Evolutionary conservation across 1,140 invertebrate species (phyloP).

Genomic region (Aphis gossypii): DNA sequence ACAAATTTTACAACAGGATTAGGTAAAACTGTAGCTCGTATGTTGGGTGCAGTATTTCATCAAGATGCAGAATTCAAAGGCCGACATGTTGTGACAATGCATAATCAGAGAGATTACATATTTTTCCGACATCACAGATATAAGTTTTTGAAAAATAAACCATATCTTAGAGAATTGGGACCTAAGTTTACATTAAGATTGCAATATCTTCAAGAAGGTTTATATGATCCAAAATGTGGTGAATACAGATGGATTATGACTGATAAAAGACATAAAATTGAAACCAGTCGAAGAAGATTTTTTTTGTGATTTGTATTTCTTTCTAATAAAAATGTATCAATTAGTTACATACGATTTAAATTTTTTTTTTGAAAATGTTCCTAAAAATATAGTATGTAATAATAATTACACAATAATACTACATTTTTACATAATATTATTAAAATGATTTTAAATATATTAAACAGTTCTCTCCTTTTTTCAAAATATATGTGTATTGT

Average conservation of each 20-base stretch:
- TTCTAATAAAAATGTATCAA: conserved; percentile 1
- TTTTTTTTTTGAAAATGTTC: no score
- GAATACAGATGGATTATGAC: conserved; percentile 98
- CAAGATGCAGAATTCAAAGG: conserved; percentile 95
- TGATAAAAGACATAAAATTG: conserved; percentile 87
- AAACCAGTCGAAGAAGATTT: conserved; percentile 88
- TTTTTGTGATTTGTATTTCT: conserved; percentile 72
- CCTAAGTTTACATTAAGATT: conserved; percentile 95
- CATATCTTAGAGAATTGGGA: conserved; percentile 88
- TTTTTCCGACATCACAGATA: conserved; percentile 99
- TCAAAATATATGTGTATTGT: no score
- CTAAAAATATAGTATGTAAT: no score
- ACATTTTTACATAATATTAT: no score
- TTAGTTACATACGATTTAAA: not conserved
- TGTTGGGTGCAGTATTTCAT: conserved; percentile 96
- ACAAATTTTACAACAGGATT: conserved; percentile 96
- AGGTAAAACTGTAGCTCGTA: conserved; percentile 86
- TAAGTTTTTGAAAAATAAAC: conserved; percentile 79
- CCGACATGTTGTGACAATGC: conserved; percentile 92
- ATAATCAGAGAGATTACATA: conserved; percentile 98
- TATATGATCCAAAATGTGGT: conserved; percentile 95
- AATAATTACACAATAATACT: no score
- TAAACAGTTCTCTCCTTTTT: no score
- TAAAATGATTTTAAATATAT: no score
- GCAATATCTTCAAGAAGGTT: conserved; percentile 92